Base-by-base conservation (phyloP, 2,113 vertebrate genomes). In the Mormyrus lacerda region DNA sequence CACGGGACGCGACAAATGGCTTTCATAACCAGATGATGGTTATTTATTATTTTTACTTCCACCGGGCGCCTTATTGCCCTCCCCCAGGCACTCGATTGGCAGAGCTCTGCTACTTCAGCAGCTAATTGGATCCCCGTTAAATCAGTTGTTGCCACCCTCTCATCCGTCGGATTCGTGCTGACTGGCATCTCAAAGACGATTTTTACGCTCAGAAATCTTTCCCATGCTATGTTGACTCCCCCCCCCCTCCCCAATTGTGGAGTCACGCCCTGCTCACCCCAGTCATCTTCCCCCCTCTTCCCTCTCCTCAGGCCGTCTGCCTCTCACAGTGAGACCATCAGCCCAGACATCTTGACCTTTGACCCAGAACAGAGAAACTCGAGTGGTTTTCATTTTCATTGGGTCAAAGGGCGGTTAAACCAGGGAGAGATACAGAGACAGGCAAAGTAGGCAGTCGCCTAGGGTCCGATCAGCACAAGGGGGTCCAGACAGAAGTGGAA, bases 41-140 rank as follows among this genome's bases (percentile, higher is more conserved):
- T 35, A 58, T 51, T 50, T 35, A 58, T 51, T 50, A 89, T 88
- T 82, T 79, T 87, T 51, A 51, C 11, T 39, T 58, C 58, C 83
- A 85, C 89, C 89, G 3, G 15, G 19, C 2, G 19, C 55, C 53
- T 90, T 88, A 42, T 42, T 89, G 90, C 89, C 88, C 86, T 39
- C 39, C 45, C 21, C 55, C 51, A 85, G 86, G 88, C 90, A 45
- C 88, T 21, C 85, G 61, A 87, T 9, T 44, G 89, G 87, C 47
- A 90, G 85, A 87, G 85, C 88, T 88, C 89, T 86, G 89, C 89
- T 90, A 85, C 82, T 90, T 91, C 87, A 89, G 83, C 5, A 79
- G 90, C 48, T 93, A 93, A 92, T 90, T 92, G 87, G 85, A 89
- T 76, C 86, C 65, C 89, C 89, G 88, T 91, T 93, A 90, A 91